Conservation (phyloP, 1,140 invertebrate species). For the Myzus persicae region DNA sequence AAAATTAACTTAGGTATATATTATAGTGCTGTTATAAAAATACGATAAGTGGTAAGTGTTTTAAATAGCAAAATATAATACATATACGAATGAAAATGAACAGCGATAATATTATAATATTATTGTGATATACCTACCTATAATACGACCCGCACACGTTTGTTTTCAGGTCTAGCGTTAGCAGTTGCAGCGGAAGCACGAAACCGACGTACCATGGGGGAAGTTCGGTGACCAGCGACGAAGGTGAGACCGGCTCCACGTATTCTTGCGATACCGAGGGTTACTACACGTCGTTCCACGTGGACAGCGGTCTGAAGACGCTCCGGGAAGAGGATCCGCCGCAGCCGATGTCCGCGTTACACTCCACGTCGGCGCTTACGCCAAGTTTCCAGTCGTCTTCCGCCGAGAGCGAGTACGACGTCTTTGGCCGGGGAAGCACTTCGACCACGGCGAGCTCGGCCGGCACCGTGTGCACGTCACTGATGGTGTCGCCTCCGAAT, state of each 20-base stretch:
- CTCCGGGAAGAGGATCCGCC: conserved; percentile 81
- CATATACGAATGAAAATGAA: no score
- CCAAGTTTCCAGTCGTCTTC: conserved; percentile 66
- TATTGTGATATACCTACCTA: background rate
- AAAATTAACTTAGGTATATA: no score
- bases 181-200: conserved; percentile 68
- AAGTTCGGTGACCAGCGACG: conserved; percentile 85
- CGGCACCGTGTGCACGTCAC: conserved; percentile 84
- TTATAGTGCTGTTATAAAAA: background rate
- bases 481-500: conserved; percentile 68
- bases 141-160: background rate
- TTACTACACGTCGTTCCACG: conserved; percentile 96
- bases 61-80: background rate
- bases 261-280: conserved; percentile 97
- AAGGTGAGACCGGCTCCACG: conserved; percentile 89
- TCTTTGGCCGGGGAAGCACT: conserved; percentile 83
- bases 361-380: conserved; percentile 70
- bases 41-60: background rate
- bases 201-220: conserved; percentile 67
- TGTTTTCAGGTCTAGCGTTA: conserved; percentile 70
- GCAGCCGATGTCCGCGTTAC: conserved; percentile 70
- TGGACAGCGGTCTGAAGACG: conserved; percentile 91
- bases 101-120: background rate
- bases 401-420: conserved; percentile 86
- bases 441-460: conserved; percentile 89